A percentile compares a stretch with the other conserved stretches of the same genome.
These are phyloP conservation scores for Leptopilina syphax DNA, from an alignment of 2,888 invertebrate genomes.

Conservation along the genomic window DNA sequence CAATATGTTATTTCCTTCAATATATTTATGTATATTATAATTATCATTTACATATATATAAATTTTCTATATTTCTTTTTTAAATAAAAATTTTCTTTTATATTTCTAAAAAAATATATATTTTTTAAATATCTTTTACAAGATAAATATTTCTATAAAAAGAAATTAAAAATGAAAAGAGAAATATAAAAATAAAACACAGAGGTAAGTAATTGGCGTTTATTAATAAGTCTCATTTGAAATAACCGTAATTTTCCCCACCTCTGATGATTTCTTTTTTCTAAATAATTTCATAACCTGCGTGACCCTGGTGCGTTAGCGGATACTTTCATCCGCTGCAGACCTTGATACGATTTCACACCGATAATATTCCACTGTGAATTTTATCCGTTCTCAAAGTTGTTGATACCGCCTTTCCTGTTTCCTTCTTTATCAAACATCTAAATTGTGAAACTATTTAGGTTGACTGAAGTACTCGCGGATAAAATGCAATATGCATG, in stretches of 20 bases:
- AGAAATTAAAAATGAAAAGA: too few species aligned
- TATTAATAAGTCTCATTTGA: conserved; percentile 23
- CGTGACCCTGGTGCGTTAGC: conserved; percentile 35
- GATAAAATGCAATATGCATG: conserved; percentile 8
- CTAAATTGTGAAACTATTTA: conserved; percentile 31
- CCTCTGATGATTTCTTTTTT: conserved; percentile 26
- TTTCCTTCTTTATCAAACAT: conserved; percentile 26
- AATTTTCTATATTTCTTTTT: conserved; percentile 15
- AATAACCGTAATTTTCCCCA: conserved; percentile 34
- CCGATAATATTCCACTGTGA: conserved; percentile 30
- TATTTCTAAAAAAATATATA: too few species aligned
- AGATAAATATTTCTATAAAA: too few species aligned
- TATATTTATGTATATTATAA: neutral
- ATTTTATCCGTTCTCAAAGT: conserved; percentile 26
- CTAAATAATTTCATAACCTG: conserved; percentile 37
- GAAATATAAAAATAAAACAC: neutral
- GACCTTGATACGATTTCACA: conserved; percentile 42
- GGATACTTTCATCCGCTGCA: conserved; percentile 39
- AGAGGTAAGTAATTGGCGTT: neutral
- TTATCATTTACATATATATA: conserved; percentile 25
- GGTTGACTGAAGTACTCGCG: conserved; percentile 20
- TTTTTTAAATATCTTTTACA: too few species aligned
- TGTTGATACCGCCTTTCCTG: conserved; percentile 28
- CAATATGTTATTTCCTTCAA: conserved; percentile 8
- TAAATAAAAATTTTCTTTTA: too few species aligned